Evolutionary conservation across 2,113 vertebrate genomes (phyloP), one percentile per base, ranked within the genome.

Genomic region (Eurypyga helias): DNA sequence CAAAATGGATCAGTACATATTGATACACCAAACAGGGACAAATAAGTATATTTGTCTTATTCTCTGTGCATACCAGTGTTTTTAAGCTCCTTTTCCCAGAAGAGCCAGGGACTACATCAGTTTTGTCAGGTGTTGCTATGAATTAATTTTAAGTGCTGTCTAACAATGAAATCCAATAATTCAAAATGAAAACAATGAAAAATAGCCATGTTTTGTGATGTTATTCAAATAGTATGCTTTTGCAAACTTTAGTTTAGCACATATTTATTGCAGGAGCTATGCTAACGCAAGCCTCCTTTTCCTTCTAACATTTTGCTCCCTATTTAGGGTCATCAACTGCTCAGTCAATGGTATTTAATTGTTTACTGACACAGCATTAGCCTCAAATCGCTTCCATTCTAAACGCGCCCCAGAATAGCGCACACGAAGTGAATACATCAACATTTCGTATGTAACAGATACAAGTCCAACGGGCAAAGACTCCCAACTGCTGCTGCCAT

Each of bases 401-500:
- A 60, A 62, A 28, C 1, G 8, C 17, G 3, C 76, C 55, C 54
- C 61, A 62, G 72, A 60, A 29, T 3, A 46, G 77, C 55, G 54
- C 69, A 34, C 41, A 72, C 1, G 4, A 25, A 80, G 51, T 0
- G 60, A 87, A 87, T 33, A 11, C 1, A 81, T 80, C 93, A 90
- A 58, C 51, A 58, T 31, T 95, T 83, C 24, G 38, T 66, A n/a
- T 25, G 69, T 9, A 83, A 62, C 54, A 77, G 91, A 84, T 25
- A 31, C 20, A 92, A 92, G 38, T 78, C 69, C 70, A 67, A 92
- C 0, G 26, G 88, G 95, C 92, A 81, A 48, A 89, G 64, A 2
- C 83, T 89, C 92, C 92, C 96, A 96, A 90, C 71, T 90, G 93
- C 95, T 86, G 85, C 96, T 83, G 90, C 90, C 97, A 90, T 83